phyloP scores from a whole-genome alignment of 2,888 invertebrate genomes.

The Megamerina dolium region DNA sequence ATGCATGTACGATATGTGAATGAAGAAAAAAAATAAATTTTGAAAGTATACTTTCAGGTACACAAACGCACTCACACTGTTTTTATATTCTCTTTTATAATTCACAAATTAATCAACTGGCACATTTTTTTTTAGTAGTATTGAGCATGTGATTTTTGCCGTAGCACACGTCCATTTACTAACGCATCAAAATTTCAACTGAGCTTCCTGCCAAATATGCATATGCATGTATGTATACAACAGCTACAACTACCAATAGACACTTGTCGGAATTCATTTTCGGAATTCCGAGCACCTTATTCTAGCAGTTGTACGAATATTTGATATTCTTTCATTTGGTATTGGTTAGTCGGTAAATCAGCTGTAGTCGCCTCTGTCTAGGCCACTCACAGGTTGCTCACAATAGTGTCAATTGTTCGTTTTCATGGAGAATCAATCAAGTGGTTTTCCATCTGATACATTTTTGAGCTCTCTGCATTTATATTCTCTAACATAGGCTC shows the following conservation, averaged over 20 bases:
- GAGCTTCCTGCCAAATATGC: not conserved
- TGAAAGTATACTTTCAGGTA: not conserved
- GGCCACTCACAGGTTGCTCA: too few relatives aligned
- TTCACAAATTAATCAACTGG: too few relatives aligned
- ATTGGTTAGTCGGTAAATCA: conserved; percentile 15
- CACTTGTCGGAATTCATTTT: conserved; percentile 12
- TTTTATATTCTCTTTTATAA: too few relatives aligned
- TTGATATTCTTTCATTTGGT: too few relatives aligned
- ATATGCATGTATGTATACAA: not conserved
- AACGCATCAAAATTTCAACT: conserved; percentile 13
- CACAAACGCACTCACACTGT: not conserved
- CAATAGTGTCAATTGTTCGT: too few relatives aligned
- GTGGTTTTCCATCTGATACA: conserved; percentile 8
- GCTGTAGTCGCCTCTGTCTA: too few relatives aligned
- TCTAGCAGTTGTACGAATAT: conserved; percentile 11
- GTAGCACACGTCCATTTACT: conserved; percentile 7
- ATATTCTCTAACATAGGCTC: too few relatives aligned
- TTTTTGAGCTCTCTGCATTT: too few relatives aligned
- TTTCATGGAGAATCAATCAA: conserved; percentile 11
- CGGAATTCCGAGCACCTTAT: conserved; percentile 7
- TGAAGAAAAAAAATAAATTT: too few relatives aligned
- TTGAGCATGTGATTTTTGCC: too few relatives aligned
- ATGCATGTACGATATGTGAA: too few relatives aligned
- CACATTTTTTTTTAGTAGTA: too few relatives aligned
- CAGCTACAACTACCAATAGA: conserved; percentile 3